Evolutionary conservation across 1,140 invertebrate genomes (phyloP).

Genomic region (Scylla paramamosain): DNA sequence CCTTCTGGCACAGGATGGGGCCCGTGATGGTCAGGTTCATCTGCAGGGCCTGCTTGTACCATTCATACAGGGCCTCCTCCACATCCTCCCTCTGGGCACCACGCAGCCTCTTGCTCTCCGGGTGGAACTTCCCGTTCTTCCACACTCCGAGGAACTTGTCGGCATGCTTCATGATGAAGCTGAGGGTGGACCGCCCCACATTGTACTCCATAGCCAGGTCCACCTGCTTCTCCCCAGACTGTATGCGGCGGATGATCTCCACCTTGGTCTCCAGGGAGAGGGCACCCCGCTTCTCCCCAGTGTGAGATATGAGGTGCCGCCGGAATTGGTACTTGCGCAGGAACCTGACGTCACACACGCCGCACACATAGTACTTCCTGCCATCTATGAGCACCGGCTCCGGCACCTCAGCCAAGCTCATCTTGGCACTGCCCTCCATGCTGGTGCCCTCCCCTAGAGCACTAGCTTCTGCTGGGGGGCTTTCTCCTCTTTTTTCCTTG

Average conservation of each 20-base stretch:
- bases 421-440: conserved; percentile 28
- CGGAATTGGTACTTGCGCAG: conserved; percentile 74
- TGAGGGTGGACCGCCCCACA: conserved; percentile 76
- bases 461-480: neutral
- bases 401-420: conserved; percentile 50
- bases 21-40: conserved; percentile 75
- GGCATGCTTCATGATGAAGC: conserved; percentile 76
- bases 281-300: conserved; percentile 76
- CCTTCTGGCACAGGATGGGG: conserved; percentile 77
- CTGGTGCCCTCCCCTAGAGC: conserved; percentile 47
- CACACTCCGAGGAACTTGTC: conserved; percentile 75
- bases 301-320: conserved; percentile 74
- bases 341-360: conserved; percentile 61
- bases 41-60: conserved; percentile 77
- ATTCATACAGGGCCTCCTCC: conserved; percentile 77
- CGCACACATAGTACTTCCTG: conserved; percentile 64
- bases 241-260: conserved; percentile 75
- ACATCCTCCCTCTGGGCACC: conserved; percentile 76
- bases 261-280: conserved; percentile 75
- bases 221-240: conserved; percentile 74
- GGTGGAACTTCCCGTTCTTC: conserved; percentile 76
- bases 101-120: conserved; percentile 75
- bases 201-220: conserved; percentile 77
- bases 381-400: conserved; percentile 67
- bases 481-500: conserved; percentile 57